Conservation (phyloP, 2,888 invertebrate species). For the Cryptocephalus primarius region DNA sequence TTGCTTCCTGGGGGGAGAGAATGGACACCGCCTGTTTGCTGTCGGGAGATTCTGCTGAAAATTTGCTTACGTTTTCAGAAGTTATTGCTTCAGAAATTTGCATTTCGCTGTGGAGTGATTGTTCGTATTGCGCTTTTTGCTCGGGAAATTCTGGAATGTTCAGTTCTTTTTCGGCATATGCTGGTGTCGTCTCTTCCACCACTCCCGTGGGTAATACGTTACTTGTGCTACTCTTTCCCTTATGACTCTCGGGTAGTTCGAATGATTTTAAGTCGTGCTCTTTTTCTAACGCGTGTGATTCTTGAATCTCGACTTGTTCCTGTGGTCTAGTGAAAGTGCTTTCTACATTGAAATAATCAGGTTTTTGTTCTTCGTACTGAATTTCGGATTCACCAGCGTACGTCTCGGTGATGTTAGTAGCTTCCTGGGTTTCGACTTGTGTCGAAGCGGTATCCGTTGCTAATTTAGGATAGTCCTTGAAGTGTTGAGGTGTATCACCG, state of each 20-base stretch:
- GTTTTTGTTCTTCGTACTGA: slow-evolving; percentile 29
- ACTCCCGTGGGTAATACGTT: slow-evolving; percentile 44
- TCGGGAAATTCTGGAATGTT: slow-evolving; percentile 19
- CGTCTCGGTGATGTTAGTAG: slow-evolving; percentile 51
- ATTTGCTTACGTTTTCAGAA: slow-evolving; percentile 38
- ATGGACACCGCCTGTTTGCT: slow-evolving; percentile 31
- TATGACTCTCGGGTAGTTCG: slow-evolving; percentile 43
- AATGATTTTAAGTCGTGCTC: slow-evolving; percentile 46
- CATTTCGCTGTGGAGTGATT: slow-evolving; percentile 39
- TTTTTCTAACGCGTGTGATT: slow-evolving; percentile 53
- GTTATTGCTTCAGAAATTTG: slow-evolving; percentile 39
- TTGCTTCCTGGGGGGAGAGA: slow-evolving; percentile 35
- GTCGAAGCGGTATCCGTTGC: slow-evolving; percentile 42
- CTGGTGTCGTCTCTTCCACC: slow-evolving; percentile 37
- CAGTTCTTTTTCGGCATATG: slow-evolving; percentile 30
- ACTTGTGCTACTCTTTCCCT: slow-evolving; percentile 39
- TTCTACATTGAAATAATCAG: slow-evolving; percentile 32
- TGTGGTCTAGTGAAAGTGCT: slow-evolving; percentile 44
- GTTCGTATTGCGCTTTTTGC: slow-evolving; percentile 34
- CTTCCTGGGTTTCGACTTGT: slow-evolving; percentile 48
- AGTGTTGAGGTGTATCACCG: slow-evolving; percentile 43
- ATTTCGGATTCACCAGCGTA: slow-evolving; percentile 56
- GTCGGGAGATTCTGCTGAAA: slow-evolving; percentile 6
- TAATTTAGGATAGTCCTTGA: slow-evolving; percentile 44
- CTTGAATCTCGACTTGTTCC: slow-evolving; percentile 48